Conservation (phyloP, 2,113 vertebrate species). For the Helogale parvula region DNA sequence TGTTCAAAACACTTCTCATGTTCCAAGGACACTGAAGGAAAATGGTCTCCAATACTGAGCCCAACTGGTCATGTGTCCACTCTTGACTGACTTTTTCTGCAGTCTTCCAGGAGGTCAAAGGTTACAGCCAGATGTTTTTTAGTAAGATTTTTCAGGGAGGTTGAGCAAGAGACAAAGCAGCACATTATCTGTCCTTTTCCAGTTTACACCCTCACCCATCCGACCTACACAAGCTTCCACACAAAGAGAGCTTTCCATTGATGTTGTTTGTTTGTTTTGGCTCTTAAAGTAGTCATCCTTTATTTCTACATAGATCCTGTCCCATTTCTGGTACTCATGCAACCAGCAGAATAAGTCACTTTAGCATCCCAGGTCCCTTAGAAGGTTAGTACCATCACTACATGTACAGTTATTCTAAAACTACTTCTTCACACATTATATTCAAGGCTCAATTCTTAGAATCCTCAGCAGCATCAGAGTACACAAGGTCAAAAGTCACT, state of each 20-base stretch:
- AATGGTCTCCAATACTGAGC: background rate
- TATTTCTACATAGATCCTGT: background rate
- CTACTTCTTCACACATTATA: background rate
- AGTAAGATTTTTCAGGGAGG: background rate
- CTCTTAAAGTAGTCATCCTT: background rate
- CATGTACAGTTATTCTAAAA: background rate
- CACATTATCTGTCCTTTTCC: background rate
- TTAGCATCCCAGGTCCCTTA: background rate
- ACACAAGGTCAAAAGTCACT: background rate
- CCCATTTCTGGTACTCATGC: background rate
- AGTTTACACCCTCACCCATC: background rate
- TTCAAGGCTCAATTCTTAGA: background rate
- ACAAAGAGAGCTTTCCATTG: background rate
- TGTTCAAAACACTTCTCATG: background rate
- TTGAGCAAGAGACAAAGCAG: constrained; percentile 1
- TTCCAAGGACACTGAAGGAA: background rate
- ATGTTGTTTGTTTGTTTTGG: background rate
- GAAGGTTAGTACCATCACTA: background rate
- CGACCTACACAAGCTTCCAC: background rate
- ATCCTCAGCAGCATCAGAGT: background rate
- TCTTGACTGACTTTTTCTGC: background rate
- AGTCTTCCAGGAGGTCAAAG: background rate
- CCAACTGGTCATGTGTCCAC: background rate
- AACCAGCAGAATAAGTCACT: background rate
- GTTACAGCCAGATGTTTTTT: background rate